Evolutionary conservation across 2,113 vertebrate species (phyloP), one percentile per base, ranked within the genome.

Genomic region (Aplodontia rufa): DNA sequence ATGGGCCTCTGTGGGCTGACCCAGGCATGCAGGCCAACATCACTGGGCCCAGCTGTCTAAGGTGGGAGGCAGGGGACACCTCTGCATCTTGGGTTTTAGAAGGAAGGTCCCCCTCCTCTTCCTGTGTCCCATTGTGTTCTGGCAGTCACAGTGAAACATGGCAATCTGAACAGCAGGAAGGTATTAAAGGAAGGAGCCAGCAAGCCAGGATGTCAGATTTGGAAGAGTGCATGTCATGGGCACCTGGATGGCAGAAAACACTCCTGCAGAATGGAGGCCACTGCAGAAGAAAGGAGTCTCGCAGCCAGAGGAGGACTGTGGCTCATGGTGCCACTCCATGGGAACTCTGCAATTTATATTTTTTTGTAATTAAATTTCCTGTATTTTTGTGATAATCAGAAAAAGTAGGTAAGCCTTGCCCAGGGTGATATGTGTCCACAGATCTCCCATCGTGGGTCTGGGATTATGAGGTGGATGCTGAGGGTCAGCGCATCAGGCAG

Each of bases 121-220:
- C 37, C 30, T 0, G 1, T 4, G 53, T 6, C 26, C 40, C 32
- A 0, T 1, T 5, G 9, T 1, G 45, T 28, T 26, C 32, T 6
- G 6, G 42, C 10, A 22, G n/a, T 32, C 53, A 7, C 28, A 11
- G 53, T 62, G 53, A 69, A 40, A 16, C 8, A 24, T 1, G 4
- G 53, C 6, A 1, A 6, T 24, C 20, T 35, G 49, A 64, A 19
- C 49, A 11, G 40, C 2, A 17, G 42, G 12, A 32, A 79, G 71
- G 14, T 2, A 17, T 30, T 6, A 12, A 16, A 32, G 40, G 45
- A 62, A 17, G 71, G 26, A 22, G 22, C 32, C 32, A 8, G 32
- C 62, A 12, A 6, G 35, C 37, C 2, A 28, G 42, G 47, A 42
- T 0, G 17, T 12, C 5, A 8, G 58, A 6, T 6, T 22, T 5